Evolutionary conservation across 1,140 invertebrate species (phyloP).

Genomic region (Cephus cinctus): DNA sequence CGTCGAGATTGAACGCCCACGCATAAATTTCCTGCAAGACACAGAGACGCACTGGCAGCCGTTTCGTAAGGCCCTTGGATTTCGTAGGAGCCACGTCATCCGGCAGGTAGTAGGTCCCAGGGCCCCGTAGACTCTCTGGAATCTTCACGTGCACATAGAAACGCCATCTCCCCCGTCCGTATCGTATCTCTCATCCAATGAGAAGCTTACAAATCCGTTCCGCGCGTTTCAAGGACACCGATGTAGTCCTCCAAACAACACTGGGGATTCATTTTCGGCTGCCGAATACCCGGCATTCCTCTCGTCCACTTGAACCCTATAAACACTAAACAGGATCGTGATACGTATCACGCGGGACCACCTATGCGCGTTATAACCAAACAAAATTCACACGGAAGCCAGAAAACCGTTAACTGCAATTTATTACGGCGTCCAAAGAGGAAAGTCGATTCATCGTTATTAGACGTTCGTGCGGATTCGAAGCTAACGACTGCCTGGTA

Average conservation of each 20-base stretch:
- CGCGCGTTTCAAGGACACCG: not conserved
- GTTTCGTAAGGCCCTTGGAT: not conserved
- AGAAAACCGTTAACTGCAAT: no score
- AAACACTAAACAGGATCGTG: no score
- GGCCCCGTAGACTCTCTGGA: constrained; percentile 22
- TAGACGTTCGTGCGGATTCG: no score
- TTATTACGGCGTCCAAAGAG: no score
- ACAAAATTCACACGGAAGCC: no score
- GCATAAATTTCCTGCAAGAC: constrained; percentile 9
- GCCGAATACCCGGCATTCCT: no score
- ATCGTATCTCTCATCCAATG: no score
- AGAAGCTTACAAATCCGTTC: not conserved
- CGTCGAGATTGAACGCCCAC: constrained; percentile 35
- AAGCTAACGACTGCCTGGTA: no score
- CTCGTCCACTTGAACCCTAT: no score
- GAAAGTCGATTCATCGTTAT: no score
- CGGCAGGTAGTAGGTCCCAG: constrained; percentile 22
- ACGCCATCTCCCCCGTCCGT: constrained; percentile 14
- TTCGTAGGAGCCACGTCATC: constrained; percentile 19
- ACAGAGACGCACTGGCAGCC: not conserved
- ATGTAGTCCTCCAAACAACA: not conserved
- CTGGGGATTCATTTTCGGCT: constrained; percentile 3
- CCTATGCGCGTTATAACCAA: no score
- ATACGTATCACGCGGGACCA: no score
- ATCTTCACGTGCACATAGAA: constrained; percentile 16